Evolutionary conservation across 2,797 vertebrate genomes (phyloP), one percentile per base, ranked within the genome.

Genomic region (Fistularia commersonii): DNA sequence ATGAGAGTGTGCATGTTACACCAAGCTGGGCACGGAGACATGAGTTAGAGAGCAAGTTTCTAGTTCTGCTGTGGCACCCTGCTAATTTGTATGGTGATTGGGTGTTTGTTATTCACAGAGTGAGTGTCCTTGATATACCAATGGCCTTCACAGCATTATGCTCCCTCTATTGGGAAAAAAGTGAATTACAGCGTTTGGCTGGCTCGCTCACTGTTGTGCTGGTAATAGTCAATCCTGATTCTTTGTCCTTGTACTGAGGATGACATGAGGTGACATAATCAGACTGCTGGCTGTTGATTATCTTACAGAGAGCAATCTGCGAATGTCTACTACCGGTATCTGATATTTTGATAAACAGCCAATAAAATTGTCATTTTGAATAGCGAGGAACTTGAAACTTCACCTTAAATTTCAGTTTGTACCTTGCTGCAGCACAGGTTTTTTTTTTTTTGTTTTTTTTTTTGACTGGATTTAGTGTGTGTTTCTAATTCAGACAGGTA

Each of bases 41-140:
- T 44, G 58, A 12, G 7, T 9, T 7, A 1, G 47, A 35, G 51
- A 51, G 52, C 61, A 40, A 61, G 50, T 32, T 58, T 61, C 64
- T 66, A 61, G 52, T 57, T 56, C 66, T 72, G 40, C 44, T 66
- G 46, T 48, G 33, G 45, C 49, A 52, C 36, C 66, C 56, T 72
- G 66, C 49, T 53, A 63, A 63, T 57, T 57, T 57, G 47, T 48
- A 35, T 68, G 58, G 54, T 36, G 43, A 66, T 61, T 48, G 50
- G 36, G 64, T 81, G 67, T 84, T 88, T 83, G 74, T 86, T 83
- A 82, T 87, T 85, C 82, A 76, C 68, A 73, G 56, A 66, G 76
- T 75, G 72, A 64, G 72, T 64, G 87, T 78, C 87, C 85, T 88
- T 88, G 85, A 81, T 39, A 58, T 50, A 55, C 59, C 65, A 51